phyloP scores from a whole-genome alignment of 2,888 invertebrate genomes.

The Cremastobaeus sp. region DNA sequence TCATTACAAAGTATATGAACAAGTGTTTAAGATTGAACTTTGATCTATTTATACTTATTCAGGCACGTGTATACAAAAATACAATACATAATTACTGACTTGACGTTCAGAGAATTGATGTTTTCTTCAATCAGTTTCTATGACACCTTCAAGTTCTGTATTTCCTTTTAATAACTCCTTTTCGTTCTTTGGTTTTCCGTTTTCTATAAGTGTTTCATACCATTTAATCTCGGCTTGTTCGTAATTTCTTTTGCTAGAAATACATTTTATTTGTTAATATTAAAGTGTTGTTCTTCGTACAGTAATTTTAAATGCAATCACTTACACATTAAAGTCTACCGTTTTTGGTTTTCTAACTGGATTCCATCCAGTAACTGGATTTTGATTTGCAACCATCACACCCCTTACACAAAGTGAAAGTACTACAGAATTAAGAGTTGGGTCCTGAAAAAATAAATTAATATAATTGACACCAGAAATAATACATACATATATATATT shows the following conservation, averaged over 20 bases:
- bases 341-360: conserved; percentile 81
- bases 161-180: conserved; percentile 58
- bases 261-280: conserved; percentile 2
- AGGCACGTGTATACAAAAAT: too few relatives aligned
- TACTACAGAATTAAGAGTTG: conserved; percentile 68
- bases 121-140: conserved; percentile 40
- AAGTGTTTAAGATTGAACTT: too few relatives aligned
- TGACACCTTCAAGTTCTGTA: conserved; percentile 62
- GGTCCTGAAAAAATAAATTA: conserved; percentile 66
- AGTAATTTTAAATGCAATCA: too few relatives aligned
- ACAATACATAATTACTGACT: neutral
- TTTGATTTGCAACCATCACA: conserved; percentile 85
- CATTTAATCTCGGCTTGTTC: conserved; percentile 70
- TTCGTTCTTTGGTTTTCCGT: conserved; percentile 53
- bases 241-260: conserved; percentile 69
- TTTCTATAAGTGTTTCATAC: conserved; percentile 70
- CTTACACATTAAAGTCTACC: conserved; percentile 65
- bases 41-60: too few relatives aligned
- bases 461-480: neutral
- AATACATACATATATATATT: conserved; percentile 57
- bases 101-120: neutral
- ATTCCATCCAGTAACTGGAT: conserved; percentile 86
- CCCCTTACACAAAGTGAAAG: conserved; percentile 81
- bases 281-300: neutral
- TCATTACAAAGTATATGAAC: too few relatives aligned